phyloP scores from a whole-genome alignment of 2,113 vertebrate species.

The Dolichotis patagonum region DNA sequence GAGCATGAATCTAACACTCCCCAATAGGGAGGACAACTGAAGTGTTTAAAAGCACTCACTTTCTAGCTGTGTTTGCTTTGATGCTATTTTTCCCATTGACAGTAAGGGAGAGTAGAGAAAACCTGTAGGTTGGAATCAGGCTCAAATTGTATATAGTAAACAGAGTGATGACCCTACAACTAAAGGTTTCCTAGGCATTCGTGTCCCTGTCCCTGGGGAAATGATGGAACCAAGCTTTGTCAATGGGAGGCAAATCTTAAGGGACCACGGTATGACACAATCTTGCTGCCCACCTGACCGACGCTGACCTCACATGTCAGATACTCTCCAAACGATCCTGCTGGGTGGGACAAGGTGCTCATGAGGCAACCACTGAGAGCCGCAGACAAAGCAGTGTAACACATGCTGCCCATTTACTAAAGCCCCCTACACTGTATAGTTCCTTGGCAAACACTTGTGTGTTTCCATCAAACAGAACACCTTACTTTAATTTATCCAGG shows the following conservation, averaged over 20 bases:
- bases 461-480: not conserved
- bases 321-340: not conserved
- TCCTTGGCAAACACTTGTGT: not conserved
- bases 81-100: not conserved
- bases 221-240: not conserved
- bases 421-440: not conserved
- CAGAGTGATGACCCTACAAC: not conserved
- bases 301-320: not conserved
- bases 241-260: not conserved
- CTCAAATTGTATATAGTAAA: not conserved
- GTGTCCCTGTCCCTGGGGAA: not conserved
- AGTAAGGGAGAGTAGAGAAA: not conserved
- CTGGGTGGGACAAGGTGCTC: fast-evolving
- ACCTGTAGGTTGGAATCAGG: not conserved
- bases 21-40: fast-evolving
- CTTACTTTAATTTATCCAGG: not conserved
- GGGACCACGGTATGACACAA: not conserved
- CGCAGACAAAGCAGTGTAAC: not conserved
- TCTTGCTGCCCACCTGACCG: not conserved
- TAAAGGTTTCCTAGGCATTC: not conserved
- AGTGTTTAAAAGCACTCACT: not conserved
- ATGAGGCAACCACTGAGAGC: not conserved
- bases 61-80: not conserved
- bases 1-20: not conserved
- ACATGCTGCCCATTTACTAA: not conserved